These are phyloP conservation scores for Poeciliopsis gracilis DNA, from an alignment of 2,797 vertebrate genomes.

Conservation along the genomic window DNA sequence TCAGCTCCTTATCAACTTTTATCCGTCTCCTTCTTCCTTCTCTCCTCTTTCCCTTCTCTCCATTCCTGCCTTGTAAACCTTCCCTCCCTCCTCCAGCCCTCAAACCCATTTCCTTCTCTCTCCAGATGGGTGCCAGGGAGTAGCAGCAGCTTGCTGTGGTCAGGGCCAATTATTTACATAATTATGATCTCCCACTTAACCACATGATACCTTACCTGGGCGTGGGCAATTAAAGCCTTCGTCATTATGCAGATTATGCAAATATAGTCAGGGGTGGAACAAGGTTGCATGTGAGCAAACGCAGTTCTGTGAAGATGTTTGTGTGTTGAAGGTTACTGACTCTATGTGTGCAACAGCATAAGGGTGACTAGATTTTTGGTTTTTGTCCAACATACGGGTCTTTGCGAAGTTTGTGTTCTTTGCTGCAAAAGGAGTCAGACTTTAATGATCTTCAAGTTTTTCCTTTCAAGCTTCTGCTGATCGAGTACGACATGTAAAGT, in stretches of 20 bases:
- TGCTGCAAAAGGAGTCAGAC: neutral
- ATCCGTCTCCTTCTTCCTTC: conserved; percentile 6
- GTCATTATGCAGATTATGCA: conserved; percentile 98
- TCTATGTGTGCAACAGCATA: conserved; percentile 34
- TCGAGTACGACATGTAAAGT: neutral
- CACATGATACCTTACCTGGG: conserved; percentile 98
- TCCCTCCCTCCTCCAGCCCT: neutral
- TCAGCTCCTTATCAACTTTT: conserved; percentile 8
- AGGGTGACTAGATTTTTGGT: conserved; percentile 13
- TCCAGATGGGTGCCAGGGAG: conserved; percentile 93
- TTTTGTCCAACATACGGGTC: neutral
- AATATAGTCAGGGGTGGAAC: conserved; percentile 85
- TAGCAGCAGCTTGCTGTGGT: conserved; percentile 94
- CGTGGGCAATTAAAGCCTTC: conserved; percentile 93
- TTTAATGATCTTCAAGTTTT: neutral
- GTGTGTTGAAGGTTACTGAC: neutral
- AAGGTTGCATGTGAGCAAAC: conserved; percentile 81
- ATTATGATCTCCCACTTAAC: conserved; percentile 99
- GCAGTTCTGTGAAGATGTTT: conserved; percentile 41
- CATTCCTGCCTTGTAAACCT: conserved; percentile 39
- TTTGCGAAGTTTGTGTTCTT: neutral
- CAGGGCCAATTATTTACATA: conserved; percentile 98
- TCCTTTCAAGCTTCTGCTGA: neutral
- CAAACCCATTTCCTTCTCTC: conserved; percentile 51
- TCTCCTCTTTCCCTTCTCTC: conserved; percentile 3